Percentiles rank a stretch among this genome's conserved stretches.
These are phyloP conservation scores for Drosophila bipectinata DNA, from an alignment of 1,140 invertebrate genomes.

Conservation along the genomic window DNA sequence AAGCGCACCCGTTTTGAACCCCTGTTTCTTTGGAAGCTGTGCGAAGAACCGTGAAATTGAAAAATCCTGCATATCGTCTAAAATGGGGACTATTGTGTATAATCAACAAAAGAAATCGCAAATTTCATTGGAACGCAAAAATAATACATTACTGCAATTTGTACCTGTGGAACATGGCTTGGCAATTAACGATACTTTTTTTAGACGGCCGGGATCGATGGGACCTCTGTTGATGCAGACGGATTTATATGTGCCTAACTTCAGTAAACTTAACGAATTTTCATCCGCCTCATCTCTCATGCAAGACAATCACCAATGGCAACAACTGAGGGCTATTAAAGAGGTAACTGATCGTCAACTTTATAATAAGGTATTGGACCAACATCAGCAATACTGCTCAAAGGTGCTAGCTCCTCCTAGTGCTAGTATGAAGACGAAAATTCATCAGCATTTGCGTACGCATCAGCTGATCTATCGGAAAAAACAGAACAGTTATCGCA, in stretches of 20 bases:
- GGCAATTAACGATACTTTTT: no score
- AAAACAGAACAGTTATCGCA: no score
- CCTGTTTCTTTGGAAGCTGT: no score
- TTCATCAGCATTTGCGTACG: constrained; percentile 74
- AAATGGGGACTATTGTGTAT: no score
- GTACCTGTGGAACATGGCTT: not conserved
- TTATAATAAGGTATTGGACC: constrained; percentile 61
- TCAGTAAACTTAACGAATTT: not conserved
- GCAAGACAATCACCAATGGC: constrained; percentile 61
- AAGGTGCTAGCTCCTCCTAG: constrained; percentile 15
- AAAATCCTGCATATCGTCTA: no score
- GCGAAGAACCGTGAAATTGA: no score
- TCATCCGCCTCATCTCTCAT: constrained; percentile 41
- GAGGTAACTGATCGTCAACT: constrained; percentile 76
- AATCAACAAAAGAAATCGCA: no score
- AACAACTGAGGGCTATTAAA: constrained; percentile 73
- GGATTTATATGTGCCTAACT: not conserved
- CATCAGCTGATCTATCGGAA: not conserved
- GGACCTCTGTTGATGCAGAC: constrained; percentile 22
- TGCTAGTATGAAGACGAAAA: constrained; percentile 56
- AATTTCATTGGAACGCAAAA: no score
- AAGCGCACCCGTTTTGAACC: not conserved
- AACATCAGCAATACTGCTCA: constrained; percentile 54
- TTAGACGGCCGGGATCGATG: constrained; percentile 43
- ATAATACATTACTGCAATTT: no score